These are phyloP conservation scores for Philopotamus ludificatus DNA, from an alignment of 1,140 invertebrate genomes.

Conservation along the genomic window DNA sequence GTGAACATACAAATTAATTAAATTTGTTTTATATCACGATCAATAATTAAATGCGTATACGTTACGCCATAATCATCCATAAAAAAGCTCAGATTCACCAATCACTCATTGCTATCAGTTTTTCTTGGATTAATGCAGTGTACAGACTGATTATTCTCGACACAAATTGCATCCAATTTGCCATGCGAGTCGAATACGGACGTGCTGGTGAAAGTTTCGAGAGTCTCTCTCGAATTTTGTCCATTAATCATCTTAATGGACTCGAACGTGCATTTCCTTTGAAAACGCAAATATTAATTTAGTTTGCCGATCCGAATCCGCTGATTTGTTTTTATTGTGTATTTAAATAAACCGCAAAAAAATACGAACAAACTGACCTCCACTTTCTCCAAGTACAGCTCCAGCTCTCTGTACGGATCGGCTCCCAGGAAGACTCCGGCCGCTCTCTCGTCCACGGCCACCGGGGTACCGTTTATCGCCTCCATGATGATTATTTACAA, in stretches of 20 bases:
- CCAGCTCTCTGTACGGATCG: slow-evolving; percentile 50
- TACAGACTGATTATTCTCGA: slow-evolving; percentile 2
- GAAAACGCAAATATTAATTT: background rate
- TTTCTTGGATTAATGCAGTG: too few species aligned
- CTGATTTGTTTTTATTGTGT: background rate
- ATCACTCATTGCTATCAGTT: too few species aligned
- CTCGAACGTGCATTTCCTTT: background rate
- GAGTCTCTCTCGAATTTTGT: background rate
- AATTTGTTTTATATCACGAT: too few species aligned
- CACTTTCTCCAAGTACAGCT: slow-evolving; percentile 51
- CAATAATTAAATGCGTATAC: too few species aligned
- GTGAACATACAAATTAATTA: too few species aligned
- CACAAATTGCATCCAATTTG: background rate
- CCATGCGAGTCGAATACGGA: background rate
- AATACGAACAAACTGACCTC: slow-evolving; percentile 44
- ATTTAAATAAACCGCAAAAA: slow-evolving; percentile 13
- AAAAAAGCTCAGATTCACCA: too few species aligned
- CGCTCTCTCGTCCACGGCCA: slow-evolving; percentile 42
- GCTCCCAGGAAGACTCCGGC: slow-evolving; percentile 44
- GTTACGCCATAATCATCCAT: too few species aligned
- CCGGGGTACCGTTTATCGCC: slow-evolving; percentile 25
- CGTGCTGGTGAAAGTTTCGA: slow-evolving; percentile 14
- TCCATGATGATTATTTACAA: too few species aligned
- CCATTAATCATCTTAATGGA: background rate
- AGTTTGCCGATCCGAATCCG: background rate